Base-by-base conservation (phyloP, 2,888 invertebrate species). In the Parascotia fuliginaria region DNA sequence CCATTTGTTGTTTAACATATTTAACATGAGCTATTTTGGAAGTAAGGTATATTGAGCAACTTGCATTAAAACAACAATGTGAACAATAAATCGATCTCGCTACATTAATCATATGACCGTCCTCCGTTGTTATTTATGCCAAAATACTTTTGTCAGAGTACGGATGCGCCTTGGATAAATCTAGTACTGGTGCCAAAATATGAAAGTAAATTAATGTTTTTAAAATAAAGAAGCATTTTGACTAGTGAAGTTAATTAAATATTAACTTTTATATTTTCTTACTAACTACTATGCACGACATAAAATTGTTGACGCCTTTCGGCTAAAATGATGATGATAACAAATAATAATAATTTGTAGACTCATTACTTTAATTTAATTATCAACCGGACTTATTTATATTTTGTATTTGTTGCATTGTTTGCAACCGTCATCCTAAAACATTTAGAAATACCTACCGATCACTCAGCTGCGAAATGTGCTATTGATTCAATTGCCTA, bases 21-120 rank as follows among this genome's bases (percentile, higher is more conserved):
- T 70, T 70, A 65, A 60, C 67, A 69, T 59, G 66, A 72, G 65
- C 65, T 67, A 57, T 33, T 46, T 59, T 59, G 45, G 54, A 58
- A 59, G 73, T 82, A 76, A 66, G 71, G 72, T 69, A 65, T 69
- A 55, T 68, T 61, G 70, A 65, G 61, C 66, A 72, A 74, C 39
- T 60, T 75, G 68, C 73, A 81, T 80, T 79, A 81, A 84, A 81
- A 83, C 75, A 80, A 82, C 79, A 76, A 81, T 79, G 77, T 74
- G 73, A 77, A 67, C 72, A 64, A 77, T 84, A 82, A 81, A 84
- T 85, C 70, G 73, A 77, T 73, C 73, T 73, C 76, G 77, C 73
- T 77, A 80, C 84, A 83, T 85, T 81, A 77, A 76, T 83, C 81
- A 82, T 76, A 69, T 61, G 39, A 46, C 19, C 13, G 58, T 60